Conservation (phyloP, 1,140 invertebrate species). For the Proales similis region DNA sequence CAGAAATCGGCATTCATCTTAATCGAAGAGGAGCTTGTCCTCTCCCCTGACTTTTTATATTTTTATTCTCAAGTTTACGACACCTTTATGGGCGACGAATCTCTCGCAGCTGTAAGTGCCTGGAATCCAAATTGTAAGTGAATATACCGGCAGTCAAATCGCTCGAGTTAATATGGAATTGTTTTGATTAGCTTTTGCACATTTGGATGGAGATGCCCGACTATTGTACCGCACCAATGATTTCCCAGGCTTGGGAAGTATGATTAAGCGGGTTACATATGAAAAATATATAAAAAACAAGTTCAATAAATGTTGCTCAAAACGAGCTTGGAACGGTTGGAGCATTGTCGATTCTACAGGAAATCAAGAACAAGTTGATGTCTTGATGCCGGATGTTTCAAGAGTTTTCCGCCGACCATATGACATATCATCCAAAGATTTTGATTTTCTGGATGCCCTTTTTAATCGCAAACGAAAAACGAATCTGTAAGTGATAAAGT, state of each 20-base stretch:
- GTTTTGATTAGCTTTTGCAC: conserved; percentile 45
- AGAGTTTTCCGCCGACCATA: conserved; percentile 44
- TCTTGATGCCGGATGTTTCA: conserved; percentile 48
- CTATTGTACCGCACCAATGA: conserved; percentile 45
- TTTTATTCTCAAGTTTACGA: conserved; percentile 53
- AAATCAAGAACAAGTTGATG: conserved; percentile 39
- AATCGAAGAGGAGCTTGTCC: conserved; percentile 55
- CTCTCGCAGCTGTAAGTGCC: conserved; percentile 52
- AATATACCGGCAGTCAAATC: background rate
- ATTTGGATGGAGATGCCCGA: conserved; percentile 42
- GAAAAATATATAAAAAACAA: conserved; percentile 40
- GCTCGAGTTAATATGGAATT: conserved; percentile 1
- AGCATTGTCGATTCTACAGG: conserved; percentile 32
- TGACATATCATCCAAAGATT: conserved; percentile 38
- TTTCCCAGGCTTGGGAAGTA: conserved; percentile 48
- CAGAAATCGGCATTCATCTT: conserved; percentile 43
- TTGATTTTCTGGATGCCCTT: conserved; percentile 38
- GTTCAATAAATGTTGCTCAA: conserved; percentile 42
- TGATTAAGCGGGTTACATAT: conserved; percentile 43
- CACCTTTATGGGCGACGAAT: conserved; percentile 47
- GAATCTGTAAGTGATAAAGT: conserved; percentile 43
- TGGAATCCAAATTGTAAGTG: conserved; percentile 56
- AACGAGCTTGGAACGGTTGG: conserved; percentile 46
- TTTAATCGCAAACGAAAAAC: conserved; percentile 43
- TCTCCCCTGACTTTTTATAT: conserved; percentile 55